Evolutionary conservation across 2,797 vertebrate genomes (phyloP).

Genomic region (Gymnocypris eckloni): DNA sequence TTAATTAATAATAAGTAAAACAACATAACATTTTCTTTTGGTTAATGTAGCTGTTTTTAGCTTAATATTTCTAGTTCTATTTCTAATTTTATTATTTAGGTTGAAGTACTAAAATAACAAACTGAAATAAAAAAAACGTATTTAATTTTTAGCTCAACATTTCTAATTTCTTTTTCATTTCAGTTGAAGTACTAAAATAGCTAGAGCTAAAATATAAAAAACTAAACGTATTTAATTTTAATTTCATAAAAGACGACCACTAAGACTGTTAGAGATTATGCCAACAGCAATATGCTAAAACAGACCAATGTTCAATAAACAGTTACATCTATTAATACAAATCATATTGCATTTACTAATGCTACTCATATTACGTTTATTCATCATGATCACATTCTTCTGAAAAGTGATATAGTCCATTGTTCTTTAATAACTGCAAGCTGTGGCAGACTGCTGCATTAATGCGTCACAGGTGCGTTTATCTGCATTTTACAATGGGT

Average conservation of each 20-base stretch:
- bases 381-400: not conserved
- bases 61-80: not conserved
- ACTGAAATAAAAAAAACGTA: no score
- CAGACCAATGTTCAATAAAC: not conserved
- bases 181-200: not conserved
- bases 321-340: not conserved
- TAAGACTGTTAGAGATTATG: not conserved
- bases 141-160: not conserved
- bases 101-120: not conserved
- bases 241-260: no score
- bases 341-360: not conserved
- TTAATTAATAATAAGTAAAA: not conserved
- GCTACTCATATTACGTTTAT: not conserved
- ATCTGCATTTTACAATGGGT: not conserved
- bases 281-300: not conserved
- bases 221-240: no score
- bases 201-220: not conserved
- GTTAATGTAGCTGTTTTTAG: not conserved
- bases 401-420: not conserved
- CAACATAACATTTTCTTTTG: not conserved
- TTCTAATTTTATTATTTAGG: not conserved
- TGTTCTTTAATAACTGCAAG: not conserved
- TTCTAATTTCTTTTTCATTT: not conserved
- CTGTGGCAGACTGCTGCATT: not conserved
- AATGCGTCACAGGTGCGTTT: not conserved